A percentile compares a stretch with the other conserved stretches of the same genome.
These are phyloP conservation scores for Conger conger DNA, from an alignment of 2,113 vertebrate genomes.

Conservation along the genomic window DNA sequence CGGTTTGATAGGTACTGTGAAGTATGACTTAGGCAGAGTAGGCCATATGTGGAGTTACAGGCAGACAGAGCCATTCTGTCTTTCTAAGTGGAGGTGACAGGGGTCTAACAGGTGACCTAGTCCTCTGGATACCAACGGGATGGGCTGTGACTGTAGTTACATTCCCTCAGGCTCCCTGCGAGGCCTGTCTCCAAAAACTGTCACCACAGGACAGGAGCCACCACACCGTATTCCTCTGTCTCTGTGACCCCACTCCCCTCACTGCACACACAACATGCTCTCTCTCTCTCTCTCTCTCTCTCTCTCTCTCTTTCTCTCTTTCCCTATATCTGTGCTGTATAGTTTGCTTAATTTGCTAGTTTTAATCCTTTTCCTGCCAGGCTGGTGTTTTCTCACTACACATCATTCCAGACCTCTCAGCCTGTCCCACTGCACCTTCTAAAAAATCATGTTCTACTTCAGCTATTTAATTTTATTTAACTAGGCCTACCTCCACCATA, in stretches of 20 bases:
- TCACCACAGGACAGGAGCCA: constrained; percentile 56
- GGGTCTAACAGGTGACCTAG: constrained; percentile 59
- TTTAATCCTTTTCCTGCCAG: no score
- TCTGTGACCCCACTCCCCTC: constrained; percentile 29
- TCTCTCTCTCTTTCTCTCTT: no score
- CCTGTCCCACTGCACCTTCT: neutral
- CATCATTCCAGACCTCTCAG: neutral
- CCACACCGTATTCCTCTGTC: constrained; percentile 29
- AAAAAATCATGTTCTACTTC: neutral
- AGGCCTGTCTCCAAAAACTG: constrained; percentile 59
- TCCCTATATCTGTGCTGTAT: no score
- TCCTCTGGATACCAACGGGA: constrained; percentile 41
- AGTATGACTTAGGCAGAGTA: neutral
- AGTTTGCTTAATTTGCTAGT: no score
- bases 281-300: no score
- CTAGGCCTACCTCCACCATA: neutral
- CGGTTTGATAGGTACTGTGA: neutral
- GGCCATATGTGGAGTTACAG: neutral
- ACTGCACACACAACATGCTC: neutral
- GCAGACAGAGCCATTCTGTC: constrained; percentile 24
- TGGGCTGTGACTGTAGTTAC: constrained; percentile 61
- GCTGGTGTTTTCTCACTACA: no score
- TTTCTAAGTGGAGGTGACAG: constrained; percentile 73
- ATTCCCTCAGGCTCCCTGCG: constrained; percentile 74
- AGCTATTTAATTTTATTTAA: neutral